These are phyloP conservation scores for Caenorhabditis doughertyi DNA, from an alignment of 2,888 invertebrate genomes.

Conservation along the genomic window DNA sequence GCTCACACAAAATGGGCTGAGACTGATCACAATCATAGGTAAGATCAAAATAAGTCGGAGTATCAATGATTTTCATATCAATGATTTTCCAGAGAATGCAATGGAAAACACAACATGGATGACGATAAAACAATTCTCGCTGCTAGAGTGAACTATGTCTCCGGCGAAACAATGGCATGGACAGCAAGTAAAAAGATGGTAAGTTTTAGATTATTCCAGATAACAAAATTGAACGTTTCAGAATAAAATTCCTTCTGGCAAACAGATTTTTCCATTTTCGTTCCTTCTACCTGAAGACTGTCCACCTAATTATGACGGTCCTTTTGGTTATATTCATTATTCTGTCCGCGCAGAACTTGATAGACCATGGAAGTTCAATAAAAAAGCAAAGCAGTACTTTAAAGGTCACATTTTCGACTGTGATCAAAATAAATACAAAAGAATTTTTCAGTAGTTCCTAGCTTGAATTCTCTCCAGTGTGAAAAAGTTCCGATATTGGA, in stretches of 20 bases:
- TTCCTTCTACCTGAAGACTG: background rate
- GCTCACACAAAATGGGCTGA: constrained; percentile 14
- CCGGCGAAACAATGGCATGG: background rate
- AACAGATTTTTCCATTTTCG: background rate
- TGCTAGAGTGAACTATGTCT: background rate
- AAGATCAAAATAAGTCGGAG: no score
- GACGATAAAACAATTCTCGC: constrained; percentile 22
- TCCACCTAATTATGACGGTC: background rate
- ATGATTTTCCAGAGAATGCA: no score
- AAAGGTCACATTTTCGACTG: background rate
- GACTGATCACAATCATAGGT: background rate
- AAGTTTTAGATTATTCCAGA: no score
- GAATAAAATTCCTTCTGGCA: background rate
- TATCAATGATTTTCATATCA: no score
- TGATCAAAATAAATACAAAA: no score
- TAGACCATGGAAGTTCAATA: background rate
- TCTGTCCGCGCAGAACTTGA: background rate
- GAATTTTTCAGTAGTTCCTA: no score
- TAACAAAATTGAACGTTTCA: background rate
- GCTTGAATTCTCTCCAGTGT: no score
- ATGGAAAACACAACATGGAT: background rate
- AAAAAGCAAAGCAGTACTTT: background rate
- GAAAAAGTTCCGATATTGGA: background rate
- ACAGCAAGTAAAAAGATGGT: no score
- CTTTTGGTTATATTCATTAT: background rate